These are phyloP conservation scores for Pandemis cinnamomeana DNA, from an alignment of 2,888 invertebrate species.

Conservation along the genomic window DNA sequence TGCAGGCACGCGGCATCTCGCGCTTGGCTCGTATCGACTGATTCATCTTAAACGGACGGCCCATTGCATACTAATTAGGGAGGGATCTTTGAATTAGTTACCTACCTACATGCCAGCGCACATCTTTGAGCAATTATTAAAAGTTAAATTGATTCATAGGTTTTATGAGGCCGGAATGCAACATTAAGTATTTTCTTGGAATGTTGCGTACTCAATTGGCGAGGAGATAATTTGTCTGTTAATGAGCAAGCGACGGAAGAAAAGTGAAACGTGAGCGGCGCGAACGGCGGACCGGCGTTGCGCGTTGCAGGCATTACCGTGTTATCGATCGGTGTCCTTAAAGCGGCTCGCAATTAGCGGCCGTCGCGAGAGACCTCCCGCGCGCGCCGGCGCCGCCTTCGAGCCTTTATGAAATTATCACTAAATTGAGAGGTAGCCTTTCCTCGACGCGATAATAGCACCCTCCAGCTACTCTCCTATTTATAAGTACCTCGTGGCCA, in stretches of 20 bases:
- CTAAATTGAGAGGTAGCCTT: slow-evolving; percentile 79
- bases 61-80: slow-evolving; percentile 68
- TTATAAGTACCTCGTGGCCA: slow-evolving; percentile 58
- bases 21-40: slow-evolving; percentile 64
- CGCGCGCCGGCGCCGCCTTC: slow-evolving; percentile 53
- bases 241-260: slow-evolving; percentile 18
- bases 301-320: slow-evolving; percentile 78
- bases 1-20: slow-evolving; percentile 71
- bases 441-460: slow-evolving; percentile 75
- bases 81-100: slow-evolving; percentile 41
- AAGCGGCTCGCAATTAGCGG: slow-evolving; percentile 77
- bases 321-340: slow-evolving; percentile 77
- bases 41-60: slow-evolving; percentile 67
- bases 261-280: slow-evolving; percentile 65
- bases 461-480: slow-evolving; percentile 66
- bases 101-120: slow-evolving; percentile 34
- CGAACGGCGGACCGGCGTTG: slow-evolving; percentile 68
- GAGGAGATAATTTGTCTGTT: slow-evolving; percentile 26
- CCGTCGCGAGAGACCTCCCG: slow-evolving; percentile 71
- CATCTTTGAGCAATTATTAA: slow-evolving; percentile 27
- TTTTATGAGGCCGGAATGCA: not conserved
- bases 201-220: slow-evolving; percentile 10
- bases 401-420: slow-evolving; percentile 76
- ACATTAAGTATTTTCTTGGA: not conserved
- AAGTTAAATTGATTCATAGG: slow-evolving; percentile 32